Evolutionary conservation across 2,797 vertebrate species (phyloP), one percentile per base, ranked within the genome.

Genomic region (Cirrhinus mrigala): DNA sequence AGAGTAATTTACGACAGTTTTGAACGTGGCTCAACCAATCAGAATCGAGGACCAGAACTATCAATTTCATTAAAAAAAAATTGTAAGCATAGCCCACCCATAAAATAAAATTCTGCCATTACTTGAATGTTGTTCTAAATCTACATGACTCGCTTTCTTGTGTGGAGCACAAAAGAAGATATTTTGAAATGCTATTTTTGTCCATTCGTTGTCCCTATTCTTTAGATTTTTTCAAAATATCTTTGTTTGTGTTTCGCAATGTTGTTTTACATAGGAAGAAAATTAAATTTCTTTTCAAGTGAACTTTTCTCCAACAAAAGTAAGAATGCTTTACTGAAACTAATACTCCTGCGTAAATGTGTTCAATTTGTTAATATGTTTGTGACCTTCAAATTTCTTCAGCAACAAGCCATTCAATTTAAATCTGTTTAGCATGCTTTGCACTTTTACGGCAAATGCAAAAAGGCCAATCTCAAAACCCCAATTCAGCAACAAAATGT

Each of bases 401-500:
- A 77, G 14, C 2, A 9, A 10, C 3, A 60, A 60, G 56, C 4
- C 2, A 10, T 40, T 44, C 18, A 66, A 1, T 76, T 37, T 76
- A 76, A 56, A 60, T 33, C 14, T 60, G 22, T 60, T 60, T 7
- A 60, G 56, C n/a, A 46, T 44, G 54, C 37, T 44, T 60, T 60
- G 56, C 14, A 58, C 8, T 66, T 66, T 79, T 29, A 46, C 2
- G 6, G 3, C 77, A 64, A 79, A 64, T 20, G 16, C 77, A 48
- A 48, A 48, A 64, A 48, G 40, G 3, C n/a, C 77, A 79, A 48
- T 50, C 16, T 15, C 77, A 50, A 66, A 80, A 50, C 3, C 14
- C 3, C 11, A 80, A 16, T 68, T 68, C 46, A 68, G 78, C 60
- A 80, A 80, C 12, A 50, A 22, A 27, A 82, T 73, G 18, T 74